phyloP scores from a whole-genome alignment of 1,140 invertebrate genomes.

The Phymorhynchus buccinoides region DNA sequence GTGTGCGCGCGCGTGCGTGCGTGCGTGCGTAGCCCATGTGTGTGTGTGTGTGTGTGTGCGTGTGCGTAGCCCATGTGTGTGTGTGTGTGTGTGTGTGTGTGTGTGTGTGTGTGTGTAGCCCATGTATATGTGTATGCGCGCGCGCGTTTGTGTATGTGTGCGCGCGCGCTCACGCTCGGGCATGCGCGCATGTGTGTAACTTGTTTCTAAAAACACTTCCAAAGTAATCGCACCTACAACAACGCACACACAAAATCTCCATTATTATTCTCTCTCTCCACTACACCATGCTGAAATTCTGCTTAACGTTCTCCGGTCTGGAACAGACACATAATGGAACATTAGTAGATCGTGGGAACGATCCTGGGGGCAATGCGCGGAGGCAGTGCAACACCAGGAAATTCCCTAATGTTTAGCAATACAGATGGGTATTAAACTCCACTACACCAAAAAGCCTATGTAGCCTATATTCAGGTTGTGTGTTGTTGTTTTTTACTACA shows the following conservation, averaged over 20 bases:
- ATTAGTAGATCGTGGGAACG: too few species aligned
- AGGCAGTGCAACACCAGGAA: too few species aligned
- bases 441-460: neutral
- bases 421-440: neutral
- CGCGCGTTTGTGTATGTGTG: neutral
- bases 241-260: neutral
- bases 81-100: neutral
- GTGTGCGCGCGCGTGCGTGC: neutral
- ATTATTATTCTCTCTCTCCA: neutral
- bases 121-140: neutral
- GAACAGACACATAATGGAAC: too few species aligned
- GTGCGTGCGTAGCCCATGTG: neutral
- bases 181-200: too few species aligned
- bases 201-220: too few species aligned
- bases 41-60: neutral
- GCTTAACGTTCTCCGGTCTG: too few species aligned
- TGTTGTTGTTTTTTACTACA: neutral
- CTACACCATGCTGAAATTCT: too few species aligned
- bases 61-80: too few species aligned
- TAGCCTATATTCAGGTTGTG: neutral
- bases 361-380: too few species aligned
- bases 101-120: neutral
- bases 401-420: neutral
- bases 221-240: too few species aligned
- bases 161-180: too few species aligned